phyloP scores from a whole-genome alignment of 1,140 invertebrate species.

The Manduca sexta region DNA sequence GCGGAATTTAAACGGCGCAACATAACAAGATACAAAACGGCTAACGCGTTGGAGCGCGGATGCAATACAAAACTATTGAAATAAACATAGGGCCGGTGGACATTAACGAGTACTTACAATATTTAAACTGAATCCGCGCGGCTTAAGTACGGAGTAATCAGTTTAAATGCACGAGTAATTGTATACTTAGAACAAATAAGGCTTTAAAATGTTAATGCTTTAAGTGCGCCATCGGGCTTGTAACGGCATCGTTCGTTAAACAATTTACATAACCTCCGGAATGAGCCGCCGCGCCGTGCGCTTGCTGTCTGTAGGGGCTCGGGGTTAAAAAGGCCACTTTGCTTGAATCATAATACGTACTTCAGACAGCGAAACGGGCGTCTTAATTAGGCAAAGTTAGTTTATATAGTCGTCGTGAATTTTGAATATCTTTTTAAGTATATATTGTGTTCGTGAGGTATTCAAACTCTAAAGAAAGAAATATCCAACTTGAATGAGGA shows the following conservation, averaged over 20 bases:
- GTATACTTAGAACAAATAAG: constrained; percentile 57
- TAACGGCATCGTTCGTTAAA: constrained; percentile 49
- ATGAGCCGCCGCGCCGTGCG: not conserved
- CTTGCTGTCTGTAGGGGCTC: no score
- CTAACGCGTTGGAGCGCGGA: not conserved
- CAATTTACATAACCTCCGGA: constrained; percentile 54
- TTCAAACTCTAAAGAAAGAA: no score
- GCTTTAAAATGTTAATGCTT: constrained; percentile 61
- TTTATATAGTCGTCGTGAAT: no score
- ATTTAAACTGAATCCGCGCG: constrained; percentile 30
- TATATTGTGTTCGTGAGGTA: no score
- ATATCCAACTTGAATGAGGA: no score
- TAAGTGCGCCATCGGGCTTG: constrained; percentile 46
- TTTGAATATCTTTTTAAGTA: no score
- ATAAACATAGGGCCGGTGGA: constrained; percentile 16
- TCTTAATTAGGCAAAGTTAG: no score
- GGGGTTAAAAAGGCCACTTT: no score
- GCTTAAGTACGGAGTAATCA: constrained; percentile 36
- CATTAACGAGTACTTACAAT: constrained; percentile 38
- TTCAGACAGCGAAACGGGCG: no score
- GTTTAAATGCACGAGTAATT: constrained; percentile 57
- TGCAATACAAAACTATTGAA: constrained; percentile 14
- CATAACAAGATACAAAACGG: no score
- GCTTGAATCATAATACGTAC: no score
- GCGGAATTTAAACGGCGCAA: no score